Conservation (phyloP, 1,140 invertebrate genomes). For the Cydia pomonella region DNA sequence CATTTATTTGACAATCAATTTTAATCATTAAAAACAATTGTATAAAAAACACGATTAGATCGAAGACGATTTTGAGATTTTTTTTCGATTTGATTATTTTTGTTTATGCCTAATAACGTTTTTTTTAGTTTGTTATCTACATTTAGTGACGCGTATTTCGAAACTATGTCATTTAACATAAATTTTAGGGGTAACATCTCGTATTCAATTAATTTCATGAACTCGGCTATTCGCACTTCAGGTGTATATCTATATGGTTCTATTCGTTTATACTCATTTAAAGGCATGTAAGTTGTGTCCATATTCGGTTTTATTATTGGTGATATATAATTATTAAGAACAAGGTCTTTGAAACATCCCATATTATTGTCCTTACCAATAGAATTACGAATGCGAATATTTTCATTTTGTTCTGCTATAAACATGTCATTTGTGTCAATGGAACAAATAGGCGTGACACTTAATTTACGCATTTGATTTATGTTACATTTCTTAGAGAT, state of each 20-base stretch:
- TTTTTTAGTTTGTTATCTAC: background rate
- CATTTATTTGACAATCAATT: slow-evolving; percentile 22
- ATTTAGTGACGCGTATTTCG: slow-evolving; percentile 40
- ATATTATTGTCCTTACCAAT: background rate
- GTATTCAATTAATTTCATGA: slow-evolving; percentile 54
- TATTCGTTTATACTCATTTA: background rate
- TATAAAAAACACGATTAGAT: slow-evolving; percentile 68
- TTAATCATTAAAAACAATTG: slow-evolving; percentile 62
- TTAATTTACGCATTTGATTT: slow-evolving; percentile 33
- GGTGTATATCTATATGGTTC: slow-evolving; percentile 42
- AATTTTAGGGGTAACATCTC: slow-evolving; percentile 62
- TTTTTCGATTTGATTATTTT: background rate
- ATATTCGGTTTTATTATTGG: background rate
- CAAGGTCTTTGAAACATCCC: background rate
- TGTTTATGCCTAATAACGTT: background rate
- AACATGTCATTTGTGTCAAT: slow-evolving; percentile 34
- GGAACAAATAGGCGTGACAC: slow-evolving; percentile 43
- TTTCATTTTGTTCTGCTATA: background rate
- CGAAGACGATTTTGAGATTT: slow-evolving; percentile 38
- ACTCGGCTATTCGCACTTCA: slow-evolving; percentile 52
- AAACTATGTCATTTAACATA: slow-evolving; percentile 57
- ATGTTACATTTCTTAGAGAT: background rate
- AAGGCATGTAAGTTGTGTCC: background rate
- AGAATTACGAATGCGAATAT: background rate
- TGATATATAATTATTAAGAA: background rate